Conservation (phyloP, 1,140 invertebrate species). For the Bombus picipes region DNA sequence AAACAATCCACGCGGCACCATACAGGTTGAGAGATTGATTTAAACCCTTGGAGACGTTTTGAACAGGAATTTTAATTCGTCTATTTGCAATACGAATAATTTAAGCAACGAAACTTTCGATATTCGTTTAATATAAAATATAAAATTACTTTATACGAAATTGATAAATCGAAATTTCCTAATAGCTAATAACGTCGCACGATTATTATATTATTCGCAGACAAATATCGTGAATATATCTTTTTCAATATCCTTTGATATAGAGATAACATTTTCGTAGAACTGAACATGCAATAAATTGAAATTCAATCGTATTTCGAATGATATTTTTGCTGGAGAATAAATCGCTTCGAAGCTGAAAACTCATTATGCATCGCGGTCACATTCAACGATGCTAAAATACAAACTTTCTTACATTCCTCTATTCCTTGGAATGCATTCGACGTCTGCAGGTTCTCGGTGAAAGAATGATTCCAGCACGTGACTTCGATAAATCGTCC, state of each 20-base stretch:
- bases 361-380: neutral
- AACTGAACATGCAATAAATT: neutral
- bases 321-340: neutral
- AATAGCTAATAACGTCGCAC: too few species aligned
- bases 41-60: neutral
- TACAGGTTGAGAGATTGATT: neutral
- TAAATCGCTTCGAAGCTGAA: neutral
- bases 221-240: neutral
- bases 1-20: neutral
- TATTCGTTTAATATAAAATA: too few species aligned
- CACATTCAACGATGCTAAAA: constrained; percentile 10
- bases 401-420: constrained; percentile 15
- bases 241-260: neutral
- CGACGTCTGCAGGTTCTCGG: constrained; percentile 5
- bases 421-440: neutral
- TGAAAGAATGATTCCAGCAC: constrained; percentile 11
- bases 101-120: too few species aligned
- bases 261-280: neutral
- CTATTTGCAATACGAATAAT: too few species aligned
- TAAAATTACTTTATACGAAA: too few species aligned
- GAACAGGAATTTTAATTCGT: too few species aligned
- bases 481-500: constrained; percentile 19
- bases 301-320: neutral
- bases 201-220: too few species aligned
- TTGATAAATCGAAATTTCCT: too few species aligned